These are phyloP conservation scores for Cyprinella venusta DNA, from an alignment of 2,797 vertebrate species.

Conservation along the genomic window DNA sequence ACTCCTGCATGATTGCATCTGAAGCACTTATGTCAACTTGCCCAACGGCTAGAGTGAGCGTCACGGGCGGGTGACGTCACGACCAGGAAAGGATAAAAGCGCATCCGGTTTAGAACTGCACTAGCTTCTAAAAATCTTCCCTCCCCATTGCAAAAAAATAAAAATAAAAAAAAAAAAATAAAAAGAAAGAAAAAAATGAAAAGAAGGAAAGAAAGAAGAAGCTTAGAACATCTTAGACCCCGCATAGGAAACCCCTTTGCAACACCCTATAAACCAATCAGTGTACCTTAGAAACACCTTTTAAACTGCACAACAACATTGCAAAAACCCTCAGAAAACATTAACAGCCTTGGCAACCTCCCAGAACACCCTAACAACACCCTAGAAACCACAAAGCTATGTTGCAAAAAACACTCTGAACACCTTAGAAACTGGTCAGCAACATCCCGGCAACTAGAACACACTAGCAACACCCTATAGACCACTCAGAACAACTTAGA, in stretches of 20 bases:
- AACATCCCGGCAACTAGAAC: neutral
- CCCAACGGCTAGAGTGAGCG: too few relatives aligned
- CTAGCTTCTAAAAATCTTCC: too few relatives aligned
- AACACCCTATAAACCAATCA: neutral
- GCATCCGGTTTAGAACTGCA: too few relatives aligned
- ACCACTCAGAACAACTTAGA: neutral
- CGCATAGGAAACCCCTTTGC: neutral
- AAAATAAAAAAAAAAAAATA: neutral
- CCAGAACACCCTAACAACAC: neutral
- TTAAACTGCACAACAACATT: too few relatives aligned
- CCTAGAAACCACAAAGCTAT: neutral
- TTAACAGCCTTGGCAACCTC: neutral
- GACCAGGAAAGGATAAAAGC: too few relatives aligned
- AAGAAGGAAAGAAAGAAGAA: too few relatives aligned
- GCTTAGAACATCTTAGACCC: neutral
- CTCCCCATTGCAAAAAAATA: too few relatives aligned
- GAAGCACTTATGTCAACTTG: too few relatives aligned
- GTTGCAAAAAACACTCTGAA: neutral
- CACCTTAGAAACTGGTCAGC: neutral
- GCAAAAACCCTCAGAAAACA: too few relatives aligned
- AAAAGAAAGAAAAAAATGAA: too few relatives aligned
- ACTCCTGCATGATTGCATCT: too few relatives aligned
- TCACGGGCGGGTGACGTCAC: too few relatives aligned
- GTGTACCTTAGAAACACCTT: neutral
- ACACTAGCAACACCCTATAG: neutral